Percentiles rank a stretch among this genome's conserved stretches.
Conservation (phyloP, 2,888 invertebrate genomes). For the Cephus pygmeus region DNA sequence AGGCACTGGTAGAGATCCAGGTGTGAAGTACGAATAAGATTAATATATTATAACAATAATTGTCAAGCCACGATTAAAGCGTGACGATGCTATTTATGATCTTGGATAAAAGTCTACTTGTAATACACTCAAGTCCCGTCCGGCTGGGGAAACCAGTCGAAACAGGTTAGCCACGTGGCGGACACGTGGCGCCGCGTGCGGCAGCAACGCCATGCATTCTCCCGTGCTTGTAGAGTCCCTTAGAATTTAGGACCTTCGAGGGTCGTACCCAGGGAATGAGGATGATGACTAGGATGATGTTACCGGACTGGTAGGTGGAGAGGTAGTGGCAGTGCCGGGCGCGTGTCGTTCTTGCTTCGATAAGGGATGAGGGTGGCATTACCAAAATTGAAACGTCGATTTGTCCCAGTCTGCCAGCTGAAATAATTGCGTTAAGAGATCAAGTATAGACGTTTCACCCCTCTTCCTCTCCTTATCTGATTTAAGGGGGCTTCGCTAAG, state of each 20-base stretch:
- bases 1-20: background rate
- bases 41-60: background rate
- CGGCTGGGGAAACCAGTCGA: constrained; percentile 32
- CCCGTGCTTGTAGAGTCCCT: background rate
- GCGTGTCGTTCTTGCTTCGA: background rate
- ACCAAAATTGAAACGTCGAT: constrained; percentile 67
- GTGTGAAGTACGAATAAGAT: background rate
- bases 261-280: background rate
- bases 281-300: background rate
- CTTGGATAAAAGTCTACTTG: constrained; percentile 33
- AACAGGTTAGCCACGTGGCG: constrained; percentile 55
- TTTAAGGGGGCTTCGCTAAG: background rate
- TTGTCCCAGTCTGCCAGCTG: constrained; percentile 53
- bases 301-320: background rate
- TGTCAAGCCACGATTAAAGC: constrained; percentile 9
- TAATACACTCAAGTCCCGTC: constrained; percentile 43
- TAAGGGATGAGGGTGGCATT: constrained; percentile 41
- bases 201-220: constrained; percentile 23
- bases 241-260: background rate
- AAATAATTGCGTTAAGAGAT: constrained; percentile 60
- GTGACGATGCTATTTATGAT: constrained; percentile 36
- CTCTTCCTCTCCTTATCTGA: background rate
- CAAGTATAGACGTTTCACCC: background rate
- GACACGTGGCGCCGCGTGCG: constrained; percentile 54
- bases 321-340: background rate